Percentiles rank a stretch among this genome's conserved stretches.
phyloP scores from a whole-genome alignment of 1,140 invertebrate species.

The Arion vulgaris region DNA sequence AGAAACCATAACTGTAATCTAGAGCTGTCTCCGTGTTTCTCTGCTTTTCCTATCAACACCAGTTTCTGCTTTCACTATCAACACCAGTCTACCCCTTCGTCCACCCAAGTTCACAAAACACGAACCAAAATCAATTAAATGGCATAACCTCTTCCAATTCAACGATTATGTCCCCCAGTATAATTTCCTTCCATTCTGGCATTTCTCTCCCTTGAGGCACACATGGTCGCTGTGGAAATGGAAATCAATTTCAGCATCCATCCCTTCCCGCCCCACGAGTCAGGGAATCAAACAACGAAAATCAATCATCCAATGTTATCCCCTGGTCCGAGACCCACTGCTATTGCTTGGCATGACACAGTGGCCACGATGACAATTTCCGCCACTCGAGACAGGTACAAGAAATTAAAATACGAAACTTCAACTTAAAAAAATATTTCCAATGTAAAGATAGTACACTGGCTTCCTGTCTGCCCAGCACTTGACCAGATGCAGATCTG shows the following conservation, averaged over 20 bases:
- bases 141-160: constrained; percentile 14
- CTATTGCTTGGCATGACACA: background rate
- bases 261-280: background rate
- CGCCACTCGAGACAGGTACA: background rate
- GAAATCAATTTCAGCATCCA: constrained; percentile 16
- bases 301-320: constrained; percentile 9
- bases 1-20: background rate
- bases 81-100: background rate
- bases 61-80: constrained; percentile 8
- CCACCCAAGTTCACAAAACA: background rate
- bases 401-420: background rate
- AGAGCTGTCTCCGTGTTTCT: background rate
- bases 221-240: constrained; percentile 12
- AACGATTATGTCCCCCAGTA: constrained; percentile 13
- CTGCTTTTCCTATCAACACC: background rate
- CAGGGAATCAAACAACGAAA: constrained; percentile 15
- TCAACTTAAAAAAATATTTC: background rate
- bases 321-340: background rate
- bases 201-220: constrained; percentile 10
- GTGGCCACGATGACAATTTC: background rate
- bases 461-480: background rate
- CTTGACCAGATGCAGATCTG: background rate
- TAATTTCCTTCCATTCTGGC: constrained; percentile 12
- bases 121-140: constrained; percentile 19
- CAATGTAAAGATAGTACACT: background rate